These are phyloP conservation scores for Leucophora obtusa DNA, from an alignment of 2,888 invertebrate genomes.

Conservation along the genomic window DNA sequence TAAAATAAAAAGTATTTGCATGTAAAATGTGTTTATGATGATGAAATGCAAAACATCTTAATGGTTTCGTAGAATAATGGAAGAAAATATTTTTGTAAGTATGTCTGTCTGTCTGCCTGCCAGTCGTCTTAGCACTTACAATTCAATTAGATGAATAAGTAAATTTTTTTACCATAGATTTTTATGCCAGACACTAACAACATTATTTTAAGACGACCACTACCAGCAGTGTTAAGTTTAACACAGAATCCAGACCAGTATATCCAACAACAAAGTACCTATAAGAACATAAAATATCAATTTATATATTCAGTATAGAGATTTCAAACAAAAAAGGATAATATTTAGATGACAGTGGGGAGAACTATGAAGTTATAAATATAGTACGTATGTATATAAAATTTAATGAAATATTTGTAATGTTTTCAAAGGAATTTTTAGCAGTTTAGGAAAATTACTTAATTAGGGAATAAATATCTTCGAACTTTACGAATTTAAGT, in stretches of 20 bases:
- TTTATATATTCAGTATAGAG: not conserved
- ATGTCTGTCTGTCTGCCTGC: not conserved
- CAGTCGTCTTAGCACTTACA: not conserved
- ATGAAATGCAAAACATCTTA: not conserved
- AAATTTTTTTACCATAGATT: slow-evolving; percentile 1
- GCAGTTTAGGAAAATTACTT: too few relatives aligned
- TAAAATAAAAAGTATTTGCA: not conserved
- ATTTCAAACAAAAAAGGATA: not conserved
- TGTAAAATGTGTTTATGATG: not conserved
- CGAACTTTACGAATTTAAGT: not conserved
- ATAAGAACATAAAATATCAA: not conserved
- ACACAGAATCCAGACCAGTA: not conserved
- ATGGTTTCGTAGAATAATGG: not conserved
- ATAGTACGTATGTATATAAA: not conserved
- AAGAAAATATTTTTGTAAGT: not conserved
- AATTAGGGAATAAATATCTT: too few relatives aligned
- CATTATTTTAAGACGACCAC: not conserved
- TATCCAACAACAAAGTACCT: not conserved
- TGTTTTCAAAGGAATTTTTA: not conserved
- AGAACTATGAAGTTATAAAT: not conserved
- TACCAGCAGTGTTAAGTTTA: not conserved
- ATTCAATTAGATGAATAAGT: slow-evolving; percentile 33
- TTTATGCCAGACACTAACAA: not conserved
- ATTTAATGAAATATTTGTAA: not conserved
- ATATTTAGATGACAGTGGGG: not conserved